Percentiles rank a stretch among this genome's conserved stretches.
Evolutionary conservation across 1,140 invertebrate species (phyloP).

Genomic region (Caenorhabditis brenneri): DNA sequence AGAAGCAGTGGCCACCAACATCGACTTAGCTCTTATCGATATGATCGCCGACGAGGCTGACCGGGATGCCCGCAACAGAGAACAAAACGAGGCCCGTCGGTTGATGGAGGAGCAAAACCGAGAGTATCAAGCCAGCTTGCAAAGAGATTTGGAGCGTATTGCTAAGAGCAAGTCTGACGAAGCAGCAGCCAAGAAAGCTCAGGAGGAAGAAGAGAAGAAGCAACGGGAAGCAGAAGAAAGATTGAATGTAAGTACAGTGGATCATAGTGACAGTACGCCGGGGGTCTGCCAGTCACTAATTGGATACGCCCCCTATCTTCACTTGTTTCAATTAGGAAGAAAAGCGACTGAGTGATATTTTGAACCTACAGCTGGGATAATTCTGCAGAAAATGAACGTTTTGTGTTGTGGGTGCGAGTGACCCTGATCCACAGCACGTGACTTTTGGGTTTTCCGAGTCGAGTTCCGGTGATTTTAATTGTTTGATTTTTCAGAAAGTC

Average conservation of each 20-base stretch:
- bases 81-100: not conserved
- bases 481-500: not conserved
- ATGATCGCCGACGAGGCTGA: slow-evolving; percentile 11
- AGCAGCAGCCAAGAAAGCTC: not conserved
- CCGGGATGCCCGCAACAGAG: not conserved
- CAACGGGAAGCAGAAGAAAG: not conserved
- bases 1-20: not conserved
- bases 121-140: not conserved
- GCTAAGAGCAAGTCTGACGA: not conserved
- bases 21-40: slow-evolving; percentile 3
- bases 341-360: not conserved
- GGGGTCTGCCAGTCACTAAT: not conserved
- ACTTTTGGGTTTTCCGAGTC: not conserved
- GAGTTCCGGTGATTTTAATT: not conserved
- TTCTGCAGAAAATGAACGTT: not conserved
- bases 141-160: slow-evolving; percentile 10
- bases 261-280: not conserved
- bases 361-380: not conserved
- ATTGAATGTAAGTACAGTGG: not conserved
- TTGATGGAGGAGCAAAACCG: slow-evolving; percentile 26
- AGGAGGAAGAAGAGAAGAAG: slow-evolving; percentile 2
- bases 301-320: not conserved
- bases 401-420: not conserved
- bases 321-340: not conserved
- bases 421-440: not conserved